Percentiles rank a stretch among this genome's conserved stretches.
phyloP scores from a whole-genome alignment of 2,113 vertebrate genomes.

The Eclectus roratus region DNA sequence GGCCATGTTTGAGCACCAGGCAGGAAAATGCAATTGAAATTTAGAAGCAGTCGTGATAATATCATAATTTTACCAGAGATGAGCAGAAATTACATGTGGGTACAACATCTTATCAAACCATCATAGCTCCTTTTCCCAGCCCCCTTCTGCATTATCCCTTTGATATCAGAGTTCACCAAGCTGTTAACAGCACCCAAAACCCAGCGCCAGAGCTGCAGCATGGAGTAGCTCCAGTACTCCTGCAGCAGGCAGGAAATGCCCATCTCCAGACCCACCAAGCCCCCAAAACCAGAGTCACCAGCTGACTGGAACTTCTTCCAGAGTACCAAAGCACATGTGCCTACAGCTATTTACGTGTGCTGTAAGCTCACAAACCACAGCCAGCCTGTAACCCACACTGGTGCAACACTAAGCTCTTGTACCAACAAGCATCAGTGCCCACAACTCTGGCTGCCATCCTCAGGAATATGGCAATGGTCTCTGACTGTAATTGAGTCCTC shows the following conservation, averaged over 20 bases:
- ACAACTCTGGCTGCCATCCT: background rate
- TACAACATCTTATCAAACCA: background rate
- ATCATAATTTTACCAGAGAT: background rate
- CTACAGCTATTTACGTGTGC: background rate
- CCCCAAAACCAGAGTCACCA: background rate
- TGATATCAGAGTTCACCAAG: background rate
- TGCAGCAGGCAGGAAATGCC: background rate
- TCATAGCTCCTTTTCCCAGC: rapidly evolving
- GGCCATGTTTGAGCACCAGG: background rate
- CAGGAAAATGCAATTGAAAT: background rate
- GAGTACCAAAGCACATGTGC: background rate
- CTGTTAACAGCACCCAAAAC: background rate
- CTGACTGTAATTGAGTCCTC: background rate
- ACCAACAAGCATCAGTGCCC: background rate
- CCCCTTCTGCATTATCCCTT: background rate
- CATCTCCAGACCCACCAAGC: background rate
- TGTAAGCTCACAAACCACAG: background rate
- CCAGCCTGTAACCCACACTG: background rate
- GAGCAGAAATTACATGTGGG: background rate
- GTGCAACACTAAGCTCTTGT: background rate
- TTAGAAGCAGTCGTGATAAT: background rate
- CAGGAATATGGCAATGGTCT: background rate
- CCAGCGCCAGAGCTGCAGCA: background rate
- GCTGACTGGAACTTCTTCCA: background rate
- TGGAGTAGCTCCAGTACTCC: background rate